A percentile compares a stretch with the other conserved stretches of the same genome.
Conservation (phyloP, 2,113 vertebrate species). For the Phyllopteryx taeniolatus region DNA sequence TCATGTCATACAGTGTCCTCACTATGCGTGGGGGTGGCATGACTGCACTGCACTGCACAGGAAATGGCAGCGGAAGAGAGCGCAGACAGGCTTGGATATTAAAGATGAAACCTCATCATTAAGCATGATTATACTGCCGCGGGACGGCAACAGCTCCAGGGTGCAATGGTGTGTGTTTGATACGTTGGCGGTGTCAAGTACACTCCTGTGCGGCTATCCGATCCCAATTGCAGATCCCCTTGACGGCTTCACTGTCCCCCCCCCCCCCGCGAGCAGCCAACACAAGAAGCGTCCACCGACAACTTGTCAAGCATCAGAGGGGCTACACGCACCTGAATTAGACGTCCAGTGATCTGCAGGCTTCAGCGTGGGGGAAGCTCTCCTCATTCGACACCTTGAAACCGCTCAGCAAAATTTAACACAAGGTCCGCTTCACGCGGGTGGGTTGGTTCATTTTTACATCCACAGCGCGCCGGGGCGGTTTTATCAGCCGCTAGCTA, state of each 20-base stretch:
- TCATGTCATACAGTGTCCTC: background rate
- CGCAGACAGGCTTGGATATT: background rate
- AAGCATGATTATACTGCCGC: background rate
- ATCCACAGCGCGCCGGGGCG: background rate
- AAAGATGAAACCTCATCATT: background rate
- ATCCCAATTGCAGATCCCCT: background rate
- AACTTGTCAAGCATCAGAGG: conserved; percentile 13
- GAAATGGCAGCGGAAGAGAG: background rate
- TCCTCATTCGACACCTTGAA: conserved; percentile 25
- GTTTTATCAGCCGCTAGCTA: background rate
- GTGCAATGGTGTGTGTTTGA: background rate
- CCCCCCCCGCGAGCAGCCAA: background rate
- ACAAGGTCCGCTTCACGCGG: background rate
- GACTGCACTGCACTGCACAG: conserved; percentile 1
- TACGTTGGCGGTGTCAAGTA: background rate
- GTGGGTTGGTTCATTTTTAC: background rate
- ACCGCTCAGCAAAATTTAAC: background rate
- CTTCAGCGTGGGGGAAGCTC: conserved; percentile 4
- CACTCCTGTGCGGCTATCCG: background rate
- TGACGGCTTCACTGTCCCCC: background rate
- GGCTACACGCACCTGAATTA: conserved; percentile 55
- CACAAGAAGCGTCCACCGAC: background rate
- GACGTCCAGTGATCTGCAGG: conserved; percentile 20
- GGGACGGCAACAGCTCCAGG: background rate
- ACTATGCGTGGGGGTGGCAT: background rate